Conservation (phyloP, 2,113 vertebrate species). For the Malurus alboscapulatus region DNA sequence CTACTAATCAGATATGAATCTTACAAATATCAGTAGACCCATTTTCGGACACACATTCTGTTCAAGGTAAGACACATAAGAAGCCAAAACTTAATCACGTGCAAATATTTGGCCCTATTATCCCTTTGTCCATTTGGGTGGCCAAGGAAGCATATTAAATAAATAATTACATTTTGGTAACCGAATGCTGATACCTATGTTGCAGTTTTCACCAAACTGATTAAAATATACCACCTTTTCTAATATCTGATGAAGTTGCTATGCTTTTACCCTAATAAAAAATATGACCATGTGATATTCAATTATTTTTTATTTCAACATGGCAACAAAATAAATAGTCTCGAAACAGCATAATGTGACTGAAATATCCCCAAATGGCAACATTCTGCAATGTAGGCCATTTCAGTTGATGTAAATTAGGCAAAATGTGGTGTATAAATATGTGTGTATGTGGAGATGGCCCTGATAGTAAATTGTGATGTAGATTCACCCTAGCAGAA, state of each 20-base stretch:
- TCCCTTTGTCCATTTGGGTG: background rate
- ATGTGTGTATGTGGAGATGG: background rate
- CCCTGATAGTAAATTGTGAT: background rate
- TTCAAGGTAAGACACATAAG: background rate
- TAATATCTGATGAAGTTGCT: accelerated
- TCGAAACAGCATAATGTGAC: background rate
- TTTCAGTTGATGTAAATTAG: background rate
- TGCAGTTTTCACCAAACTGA: background rate
- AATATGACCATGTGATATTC: background rate
- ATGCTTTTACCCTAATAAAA: background rate
- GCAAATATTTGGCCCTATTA: background rate
- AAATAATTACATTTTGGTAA: background rate
- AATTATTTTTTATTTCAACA: background rate
- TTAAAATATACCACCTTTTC: background rate
- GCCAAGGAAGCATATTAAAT: background rate
- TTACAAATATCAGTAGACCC: background rate
- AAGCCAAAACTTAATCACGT: background rate
- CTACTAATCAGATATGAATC: background rate
- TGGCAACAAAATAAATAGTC: background rate
- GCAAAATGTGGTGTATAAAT: background rate
- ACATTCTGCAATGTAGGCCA: background rate
- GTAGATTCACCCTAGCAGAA: background rate
- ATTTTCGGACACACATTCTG: background rate
- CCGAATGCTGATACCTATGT: background rate
- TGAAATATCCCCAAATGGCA: background rate